Conservation (phyloP, 2,888 invertebrate genomes). For the Leuctra nigra region DNA sequence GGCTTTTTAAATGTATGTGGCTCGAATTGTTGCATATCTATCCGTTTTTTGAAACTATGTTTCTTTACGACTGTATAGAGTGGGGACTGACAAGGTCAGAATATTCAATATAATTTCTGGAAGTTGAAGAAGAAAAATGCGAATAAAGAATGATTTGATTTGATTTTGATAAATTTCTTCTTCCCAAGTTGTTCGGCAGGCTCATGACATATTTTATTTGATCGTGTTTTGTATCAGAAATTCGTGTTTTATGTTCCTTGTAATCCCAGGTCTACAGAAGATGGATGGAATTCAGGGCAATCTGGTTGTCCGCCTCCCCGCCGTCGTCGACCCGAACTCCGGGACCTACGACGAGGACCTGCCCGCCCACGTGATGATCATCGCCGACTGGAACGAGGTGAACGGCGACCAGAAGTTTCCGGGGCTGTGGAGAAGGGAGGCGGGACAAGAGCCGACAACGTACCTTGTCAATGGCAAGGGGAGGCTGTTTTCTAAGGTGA, state of each 20-base stretch:
- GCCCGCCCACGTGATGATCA: slow-evolving; percentile 39
- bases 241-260: too few relatives aligned
- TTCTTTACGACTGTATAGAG: too few relatives aligned
- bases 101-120: too few relatives aligned
- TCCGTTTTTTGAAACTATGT: too few relatives aligned
- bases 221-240: not conserved
- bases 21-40: too few relatives aligned
- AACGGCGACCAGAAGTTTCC: slow-evolving; percentile 34
- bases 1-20: too few relatives aligned
- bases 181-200: too few relatives aligned
- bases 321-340: slow-evolving; percentile 31
- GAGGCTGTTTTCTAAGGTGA: slow-evolving; percentile 21
- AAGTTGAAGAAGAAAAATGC: too few relatives aligned
- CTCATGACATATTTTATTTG: too few relatives aligned
- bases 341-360: slow-evolving; percentile 40
- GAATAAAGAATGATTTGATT: not conserved
- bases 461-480: slow-evolving; percentile 37
- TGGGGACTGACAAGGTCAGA: too few relatives aligned
- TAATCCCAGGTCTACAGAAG: slow-evolving; percentile 37
- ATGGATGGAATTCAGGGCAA: slow-evolving; percentile 39
- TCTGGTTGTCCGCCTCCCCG: slow-evolving; percentile 35
- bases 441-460: slow-evolving; percentile 2
- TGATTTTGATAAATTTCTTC: not conserved
- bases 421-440: slow-evolving; percentile 31
- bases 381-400: slow-evolving; percentile 41